These are phyloP conservation scores for Pseudochirops cupreus DNA, from an alignment of 2,797 vertebrate species.

Conservation along the genomic window DNA sequence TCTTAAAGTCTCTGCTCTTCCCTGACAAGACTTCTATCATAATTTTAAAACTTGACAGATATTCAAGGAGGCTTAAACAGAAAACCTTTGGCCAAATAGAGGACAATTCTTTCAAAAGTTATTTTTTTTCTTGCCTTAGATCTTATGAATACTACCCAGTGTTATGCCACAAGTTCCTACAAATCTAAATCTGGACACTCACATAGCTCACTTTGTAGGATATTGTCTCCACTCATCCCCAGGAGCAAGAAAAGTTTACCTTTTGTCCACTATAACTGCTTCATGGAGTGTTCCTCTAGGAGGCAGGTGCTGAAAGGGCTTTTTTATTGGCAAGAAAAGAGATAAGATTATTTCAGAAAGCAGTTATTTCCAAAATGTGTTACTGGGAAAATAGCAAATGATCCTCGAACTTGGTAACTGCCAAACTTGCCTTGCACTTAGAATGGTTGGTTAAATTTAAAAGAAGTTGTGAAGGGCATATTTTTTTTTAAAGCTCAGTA, in stretches of 20 bases:
- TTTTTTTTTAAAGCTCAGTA: slow-evolving; percentile 14
- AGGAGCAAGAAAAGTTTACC: neutral
- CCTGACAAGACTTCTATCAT: neutral
- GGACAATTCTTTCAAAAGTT: neutral
- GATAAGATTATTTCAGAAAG: neutral
- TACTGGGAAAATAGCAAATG: neutral
- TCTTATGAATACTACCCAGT: neutral
- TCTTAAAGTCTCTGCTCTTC: neutral
- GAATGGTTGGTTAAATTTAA: neutral
- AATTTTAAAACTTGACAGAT: slow-evolving; percentile 8
- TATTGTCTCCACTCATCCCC: slow-evolving; percentile 2
- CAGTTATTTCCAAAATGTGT: neutral
- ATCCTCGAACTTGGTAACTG: neutral
- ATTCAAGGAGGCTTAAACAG: slow-evolving; percentile 9
- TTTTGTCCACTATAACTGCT: neutral
- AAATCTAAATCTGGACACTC: neutral
- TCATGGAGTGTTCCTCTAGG: neutral
- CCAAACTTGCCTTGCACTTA: neutral
- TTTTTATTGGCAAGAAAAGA: neutral
- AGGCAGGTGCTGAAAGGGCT: neutral
- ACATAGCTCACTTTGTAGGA: neutral
- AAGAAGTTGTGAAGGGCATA: neutral
- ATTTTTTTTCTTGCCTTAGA: neutral
- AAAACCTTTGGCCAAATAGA: slow-evolving; percentile 10
- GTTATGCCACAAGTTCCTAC: neutral